Base-by-base conservation (phyloP, 1,140 invertebrate species). In the Oscheius sp. region DNA sequence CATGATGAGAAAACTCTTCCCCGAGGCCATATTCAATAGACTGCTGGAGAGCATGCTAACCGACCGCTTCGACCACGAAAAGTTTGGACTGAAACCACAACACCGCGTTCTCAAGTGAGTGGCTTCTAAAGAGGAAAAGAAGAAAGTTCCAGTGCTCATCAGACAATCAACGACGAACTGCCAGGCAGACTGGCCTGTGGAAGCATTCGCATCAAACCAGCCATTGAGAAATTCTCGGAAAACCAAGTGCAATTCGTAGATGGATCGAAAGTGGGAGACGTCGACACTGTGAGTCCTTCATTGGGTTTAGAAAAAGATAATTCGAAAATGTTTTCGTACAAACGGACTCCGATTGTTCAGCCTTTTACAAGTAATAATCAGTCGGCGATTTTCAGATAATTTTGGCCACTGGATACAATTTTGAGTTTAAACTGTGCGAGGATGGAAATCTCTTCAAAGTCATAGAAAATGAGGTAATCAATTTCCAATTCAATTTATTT, bases 91-190 rank as follows among this genome's bases (percentile, higher is more conserved):
- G 61, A 84, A 86, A 68, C 88, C 88, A 32, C 76, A 81, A 23
- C 86, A 88, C 73, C 55, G 80, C 7, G 74, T 82, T 18, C 79
- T 87, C 35, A 83, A 73, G 81, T 85, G n/a, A 75, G 78, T 52
- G 0, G 1, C 18, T 18, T 18, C 28, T 26, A 20, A 20, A 29
- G 55, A 59, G 28, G 26, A 59, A 26, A 10, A 26, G 31, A 32
- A 55, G 0, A 46, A 23, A 34, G n/a, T 38, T 75, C 85, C 13
- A 81, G 84, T 38, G 79, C 79, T 3, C 87, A 89, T 79, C 85
- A 86, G 2, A 88, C 87, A 35, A 86, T 88, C 31, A 89, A 88
- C 74, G 88, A 89, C 77, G 87, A 88, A 46, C 77, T 89, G 18
- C 86, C 88, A 3, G 86, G 87, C 73, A 83, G 87, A n/a, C 85